Evolutionary conservation across 1,140 invertebrate species (phyloP), one percentile per base, ranked within the genome.

Genomic region (Drosophila repleta): DNA sequence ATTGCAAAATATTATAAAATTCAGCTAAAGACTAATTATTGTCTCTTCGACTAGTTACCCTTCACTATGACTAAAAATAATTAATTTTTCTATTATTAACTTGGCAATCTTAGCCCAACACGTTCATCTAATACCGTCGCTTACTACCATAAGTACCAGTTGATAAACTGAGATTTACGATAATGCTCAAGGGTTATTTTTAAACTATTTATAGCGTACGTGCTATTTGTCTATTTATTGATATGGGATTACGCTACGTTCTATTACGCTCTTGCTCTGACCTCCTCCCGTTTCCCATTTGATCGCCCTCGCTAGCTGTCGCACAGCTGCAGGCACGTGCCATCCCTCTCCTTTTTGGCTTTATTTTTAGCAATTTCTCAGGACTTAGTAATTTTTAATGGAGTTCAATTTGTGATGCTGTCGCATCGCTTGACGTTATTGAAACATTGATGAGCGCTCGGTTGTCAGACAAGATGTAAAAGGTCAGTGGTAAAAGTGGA

Each of bases 321-420:
- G 18, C 53, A 35, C 32, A 32, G 15, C 3, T 37, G 7, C 2
- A 32, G 70, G 57, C 74, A 76, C 74, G 74, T 76, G 62, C 73
- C 35, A 35, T 35, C 32, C 32, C 11, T 35, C 11, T 13, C 4
- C 15, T 49, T 73, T 49, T 17, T 72, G 68, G 49, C 41, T 62
- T 68, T 73, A 76, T 76, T 68, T 76, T 73, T 76, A 76, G 69
- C 51, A 10, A 8, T 62, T 53, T n/a, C 49, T 29, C 17, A 29
- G 39, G n/a, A 17, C 1, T 45, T 52, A 46, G 69, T 73, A 73
- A 76, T 76, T 73, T 73, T 73, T 57, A 76, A 73, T 76, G 69
- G 64, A 76, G 61, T 73, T 76, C 56, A 67, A 67, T 72, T 76
- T 76, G 29, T 45, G 62, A 55, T 55, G 68, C 48, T 53, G 37